Evolutionary conservation across 2,888 invertebrate species (phyloP).

Genomic region (Oscheius myriophilus): DNA sequence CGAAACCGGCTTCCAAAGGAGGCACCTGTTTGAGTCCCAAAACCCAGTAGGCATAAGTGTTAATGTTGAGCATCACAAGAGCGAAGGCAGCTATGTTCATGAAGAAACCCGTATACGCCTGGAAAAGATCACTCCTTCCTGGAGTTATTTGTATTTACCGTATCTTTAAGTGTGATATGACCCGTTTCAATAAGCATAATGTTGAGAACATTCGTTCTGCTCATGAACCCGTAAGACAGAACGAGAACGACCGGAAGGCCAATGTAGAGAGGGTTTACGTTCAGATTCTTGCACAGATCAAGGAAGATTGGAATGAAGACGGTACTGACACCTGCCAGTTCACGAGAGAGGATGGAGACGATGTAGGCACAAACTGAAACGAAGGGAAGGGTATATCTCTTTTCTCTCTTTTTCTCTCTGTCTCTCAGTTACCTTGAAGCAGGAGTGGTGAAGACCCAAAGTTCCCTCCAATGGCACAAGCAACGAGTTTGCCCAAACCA

Average conservation of each 20-base stretch:
- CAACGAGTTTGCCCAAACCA: conserved; percentile 38
- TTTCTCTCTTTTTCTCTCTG: no score
- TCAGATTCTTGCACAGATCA: conserved; percentile 10
- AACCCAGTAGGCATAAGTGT: conserved; percentile 51
- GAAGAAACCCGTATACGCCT: conserved; percentile 50
- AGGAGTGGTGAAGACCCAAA: conserved; percentile 1
- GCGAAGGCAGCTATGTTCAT: conserved; percentile 48
- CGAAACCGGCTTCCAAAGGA: not conserved
- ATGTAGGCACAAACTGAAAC: conserved; percentile 15
- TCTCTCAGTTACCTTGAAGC: conserved; percentile 13
- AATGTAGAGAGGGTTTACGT: conserved; percentile 17
- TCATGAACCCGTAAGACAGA: conserved; percentile 24
- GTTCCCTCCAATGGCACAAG: conserved; percentile 29
- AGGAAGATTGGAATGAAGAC: conserved; percentile 18
- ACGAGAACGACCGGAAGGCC: conserved; percentile 39
- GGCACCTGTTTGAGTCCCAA: conserved; percentile 36
- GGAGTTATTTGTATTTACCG: no score
- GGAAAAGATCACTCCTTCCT: conserved; percentile 20
- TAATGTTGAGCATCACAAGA: conserved; percentile 49
- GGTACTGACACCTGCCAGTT: conserved; percentile 10
- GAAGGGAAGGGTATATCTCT: no score
- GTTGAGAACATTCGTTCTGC: conserved; percentile 66
- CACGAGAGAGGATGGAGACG: conserved; percentile 6
- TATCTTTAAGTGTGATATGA: conserved; percentile 35
- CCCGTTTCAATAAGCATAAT: conserved; percentile 72